Conservation (phyloP, 2,888 invertebrate species). For the Dinocampus coccinellae region DNA sequence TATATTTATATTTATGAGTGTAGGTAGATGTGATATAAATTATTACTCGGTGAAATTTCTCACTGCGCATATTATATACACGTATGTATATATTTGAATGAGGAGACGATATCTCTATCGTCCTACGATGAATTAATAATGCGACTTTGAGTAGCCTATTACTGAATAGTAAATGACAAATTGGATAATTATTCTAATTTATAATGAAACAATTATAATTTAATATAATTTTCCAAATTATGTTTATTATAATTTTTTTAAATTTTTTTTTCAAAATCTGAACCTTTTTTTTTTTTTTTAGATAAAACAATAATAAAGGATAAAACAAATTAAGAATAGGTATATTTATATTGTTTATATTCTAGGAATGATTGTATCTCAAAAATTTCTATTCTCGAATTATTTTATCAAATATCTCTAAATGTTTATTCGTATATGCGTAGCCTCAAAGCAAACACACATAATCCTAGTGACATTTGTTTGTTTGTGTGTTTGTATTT, state of each 20-base stretch:
- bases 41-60: constrained; percentile 17
- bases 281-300: too few species aligned
- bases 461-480: neutral
- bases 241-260: too few species aligned
- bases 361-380: too few species aligned
- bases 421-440: neutral
- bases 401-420: too few species aligned
- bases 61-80: neutral
- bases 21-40: constrained; percentile 36
- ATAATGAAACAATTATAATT: neutral
- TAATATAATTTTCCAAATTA: neutral
- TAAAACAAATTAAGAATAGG: too few species aligned
- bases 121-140: constrained; percentile 59
- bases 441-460: neutral
- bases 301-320: too few species aligned
- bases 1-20: constrained; percentile 13
- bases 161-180: constrained; percentile 26
- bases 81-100: neutral
- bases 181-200: neutral
- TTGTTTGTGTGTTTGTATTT: neutral
- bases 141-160: constrained; percentile 18
- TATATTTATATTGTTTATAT: too few species aligned
- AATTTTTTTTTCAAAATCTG: too few species aligned
- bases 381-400: too few species aligned
- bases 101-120: constrained; percentile 61